Conservation (phyloP, 2,113 vertebrate species). For the Amphilophus citrinellus region DNA sequence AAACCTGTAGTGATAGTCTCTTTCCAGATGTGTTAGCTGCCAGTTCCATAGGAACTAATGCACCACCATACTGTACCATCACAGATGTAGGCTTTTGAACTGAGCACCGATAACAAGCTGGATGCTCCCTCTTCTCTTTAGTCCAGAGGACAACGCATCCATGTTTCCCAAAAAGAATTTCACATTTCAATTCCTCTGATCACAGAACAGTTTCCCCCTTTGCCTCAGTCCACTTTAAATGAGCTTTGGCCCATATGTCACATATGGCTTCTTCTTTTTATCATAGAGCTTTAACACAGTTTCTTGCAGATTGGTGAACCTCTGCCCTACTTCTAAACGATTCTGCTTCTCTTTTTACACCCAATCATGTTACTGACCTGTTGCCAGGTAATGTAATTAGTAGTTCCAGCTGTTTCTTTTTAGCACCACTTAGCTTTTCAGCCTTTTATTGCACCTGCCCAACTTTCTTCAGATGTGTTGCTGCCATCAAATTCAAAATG, state of each 20-base stretch:
- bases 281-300: neutral
- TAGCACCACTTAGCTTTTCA: too few species aligned
- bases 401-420: too few species aligned
- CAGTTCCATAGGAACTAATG: neutral
- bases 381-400: too few species aligned
- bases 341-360: too few species aligned
- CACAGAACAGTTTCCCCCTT: neutral
- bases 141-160: neutral
- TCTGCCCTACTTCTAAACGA: too few species aligned
- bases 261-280: neutral
- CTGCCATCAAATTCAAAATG: too few species aligned
- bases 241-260: neutral
- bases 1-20: neutral
- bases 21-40: neutral
- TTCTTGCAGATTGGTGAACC: too few species aligned
- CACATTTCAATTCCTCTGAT: rapidly evolving
- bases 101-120: neutral
- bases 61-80: neutral
- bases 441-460: too few species aligned
- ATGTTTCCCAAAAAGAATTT: neutral
- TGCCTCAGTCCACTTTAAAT: neutral
- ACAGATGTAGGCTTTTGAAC: neutral
- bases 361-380: too few species aligned
- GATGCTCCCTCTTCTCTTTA: neutral
- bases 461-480: too few species aligned